Conservation (phyloP, 2,797 vertebrate species). For the Muscicapa comitata region DNA sequence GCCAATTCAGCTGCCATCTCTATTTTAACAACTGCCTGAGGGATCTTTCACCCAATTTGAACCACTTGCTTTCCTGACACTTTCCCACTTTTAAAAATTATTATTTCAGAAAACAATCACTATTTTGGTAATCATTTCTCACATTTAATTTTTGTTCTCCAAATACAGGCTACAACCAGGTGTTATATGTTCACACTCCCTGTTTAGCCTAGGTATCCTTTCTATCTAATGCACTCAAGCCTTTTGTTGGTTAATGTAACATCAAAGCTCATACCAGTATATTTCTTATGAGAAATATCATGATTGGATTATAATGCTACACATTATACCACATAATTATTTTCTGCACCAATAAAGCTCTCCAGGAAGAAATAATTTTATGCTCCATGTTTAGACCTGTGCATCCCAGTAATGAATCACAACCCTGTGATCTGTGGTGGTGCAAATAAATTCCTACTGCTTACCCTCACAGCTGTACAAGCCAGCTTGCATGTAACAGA, state of each 20-base stretch:
- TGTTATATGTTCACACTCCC: not conserved
- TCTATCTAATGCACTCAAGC: not conserved
- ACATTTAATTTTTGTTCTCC: not conserved
- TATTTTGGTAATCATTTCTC: not conserved
- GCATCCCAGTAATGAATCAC: not conserved
- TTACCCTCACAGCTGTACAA: slow-evolving; percentile 92
- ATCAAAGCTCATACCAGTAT: not conserved
- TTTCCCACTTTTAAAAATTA: not conserved
- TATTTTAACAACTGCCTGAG: not conserved
- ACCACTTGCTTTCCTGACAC: not conserved
- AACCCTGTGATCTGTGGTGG: not conserved
- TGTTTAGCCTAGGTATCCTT: not conserved
- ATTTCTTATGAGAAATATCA: not conserved
- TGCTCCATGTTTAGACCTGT: not conserved
- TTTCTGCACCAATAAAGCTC: not conserved
- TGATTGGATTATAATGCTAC: not conserved
- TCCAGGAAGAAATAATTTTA: not conserved
- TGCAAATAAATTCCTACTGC: slow-evolving; percentile 16
- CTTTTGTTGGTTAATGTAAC: not conserved
- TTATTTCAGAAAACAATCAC: not conserved
- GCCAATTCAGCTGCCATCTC: not conserved
- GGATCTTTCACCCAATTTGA: not conserved
- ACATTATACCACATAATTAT: not conserved
- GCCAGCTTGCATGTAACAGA: slow-evolving; percentile 96
- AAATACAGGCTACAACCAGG: not conserved